Conservation (phyloP, 1,140 invertebrate species). For the Pogonognathellus flavescens region DNA sequence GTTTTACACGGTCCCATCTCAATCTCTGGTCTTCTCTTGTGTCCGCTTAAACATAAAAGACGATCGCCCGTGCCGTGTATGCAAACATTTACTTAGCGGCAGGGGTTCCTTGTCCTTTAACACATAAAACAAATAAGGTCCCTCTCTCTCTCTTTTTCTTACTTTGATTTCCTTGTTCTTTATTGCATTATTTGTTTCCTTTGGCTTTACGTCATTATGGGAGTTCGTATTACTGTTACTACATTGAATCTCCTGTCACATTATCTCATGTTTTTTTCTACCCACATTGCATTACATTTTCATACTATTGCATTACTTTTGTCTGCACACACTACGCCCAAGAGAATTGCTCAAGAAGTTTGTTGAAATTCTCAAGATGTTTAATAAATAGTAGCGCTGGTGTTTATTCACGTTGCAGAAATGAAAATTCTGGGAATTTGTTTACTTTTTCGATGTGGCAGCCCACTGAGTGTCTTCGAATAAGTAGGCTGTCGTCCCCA, state of each 20-base stretch:
- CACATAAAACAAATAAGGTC: neutral
- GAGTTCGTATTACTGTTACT: constrained; percentile 10
- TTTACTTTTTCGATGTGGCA: neutral
- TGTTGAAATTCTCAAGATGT: neutral
- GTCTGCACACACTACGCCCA: neutral
- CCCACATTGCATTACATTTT: too few species aligned
- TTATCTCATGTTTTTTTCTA: neutral
- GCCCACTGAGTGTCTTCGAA: constrained; percentile 13
- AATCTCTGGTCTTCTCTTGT: too few species aligned
- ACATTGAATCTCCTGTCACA: neutral
- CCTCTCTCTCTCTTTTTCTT: too few species aligned
- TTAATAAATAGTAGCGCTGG: too few species aligned
- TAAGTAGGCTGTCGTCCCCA: constrained; percentile 23
- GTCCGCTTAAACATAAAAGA: too few species aligned
- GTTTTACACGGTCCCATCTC: too few species aligned
- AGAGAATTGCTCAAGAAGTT: neutral
- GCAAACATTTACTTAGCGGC: constrained; percentile 6
- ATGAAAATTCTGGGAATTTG: neutral
- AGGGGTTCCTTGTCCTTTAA: neutral
- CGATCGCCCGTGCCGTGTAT: neutral
- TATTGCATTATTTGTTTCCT: constrained; percentile 12
- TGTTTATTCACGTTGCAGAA: neutral
- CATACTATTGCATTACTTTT: neutral
- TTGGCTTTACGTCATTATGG: neutral
- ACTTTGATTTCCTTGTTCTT: constrained; percentile 16